Conservation (phyloP, 2,797 vertebrate species). For the Xiphorhynchus erythropygius region DNA sequence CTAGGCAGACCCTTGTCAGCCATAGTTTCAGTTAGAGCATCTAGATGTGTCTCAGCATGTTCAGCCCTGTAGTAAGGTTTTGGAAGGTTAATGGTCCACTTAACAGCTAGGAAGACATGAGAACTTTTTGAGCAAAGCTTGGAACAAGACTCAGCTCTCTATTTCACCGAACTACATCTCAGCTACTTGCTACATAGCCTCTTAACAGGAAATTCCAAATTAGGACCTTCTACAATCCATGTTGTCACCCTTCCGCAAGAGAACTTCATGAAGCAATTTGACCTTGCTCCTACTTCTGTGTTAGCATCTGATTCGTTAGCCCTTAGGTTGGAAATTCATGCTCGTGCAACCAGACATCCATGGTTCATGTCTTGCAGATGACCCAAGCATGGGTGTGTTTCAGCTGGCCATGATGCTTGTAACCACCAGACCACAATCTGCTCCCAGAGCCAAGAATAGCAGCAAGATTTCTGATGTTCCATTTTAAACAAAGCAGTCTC, state of each 20-base stretch:
- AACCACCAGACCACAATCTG: slow-evolving; percentile 62
- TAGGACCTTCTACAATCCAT: not conserved
- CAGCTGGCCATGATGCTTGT: slow-evolving; percentile 47
- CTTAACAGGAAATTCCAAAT: slow-evolving; percentile 54
- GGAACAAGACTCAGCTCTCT: not conserved
- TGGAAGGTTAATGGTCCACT: not conserved
- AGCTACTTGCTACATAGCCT: not conserved
- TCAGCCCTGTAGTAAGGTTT: not conserved
- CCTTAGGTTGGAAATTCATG: slow-evolving; percentile 39
- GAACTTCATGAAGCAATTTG: slow-evolving; percentile 11
- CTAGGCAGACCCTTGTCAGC: not conserved
- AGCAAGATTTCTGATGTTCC: slow-evolving; percentile 36
- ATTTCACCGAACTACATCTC: not conserved
- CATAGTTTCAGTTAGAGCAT: not conserved
- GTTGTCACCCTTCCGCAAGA: slow-evolving; percentile 37
- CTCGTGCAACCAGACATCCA: slow-evolving; percentile 40
- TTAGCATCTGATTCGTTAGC: slow-evolving; percentile 27
- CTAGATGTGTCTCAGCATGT: not conserved
- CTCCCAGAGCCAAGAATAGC: slow-evolving; percentile 56
- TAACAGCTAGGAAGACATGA: not conserved
- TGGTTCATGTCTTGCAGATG: slow-evolving; percentile 55
- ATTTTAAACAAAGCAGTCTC: slow-evolving; percentile 15
- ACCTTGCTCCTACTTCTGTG: slow-evolving; percentile 31
- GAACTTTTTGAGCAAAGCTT: not conserved
- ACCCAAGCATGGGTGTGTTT: slow-evolving; percentile 68